Evolutionary conservation across 2,888 invertebrate species (phyloP).

Genomic region (Melanophora roralis): DNA sequence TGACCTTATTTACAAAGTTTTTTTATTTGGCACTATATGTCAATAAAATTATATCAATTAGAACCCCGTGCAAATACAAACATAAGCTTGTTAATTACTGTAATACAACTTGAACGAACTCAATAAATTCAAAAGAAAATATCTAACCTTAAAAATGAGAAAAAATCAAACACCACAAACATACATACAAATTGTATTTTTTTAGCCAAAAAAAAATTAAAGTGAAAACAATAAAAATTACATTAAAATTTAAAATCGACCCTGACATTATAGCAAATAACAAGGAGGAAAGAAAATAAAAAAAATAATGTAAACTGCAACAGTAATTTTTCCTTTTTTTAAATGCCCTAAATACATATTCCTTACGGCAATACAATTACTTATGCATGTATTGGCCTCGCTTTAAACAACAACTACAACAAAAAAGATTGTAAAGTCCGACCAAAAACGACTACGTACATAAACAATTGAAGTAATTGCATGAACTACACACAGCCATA

Average conservation of each 20-base stretch:
- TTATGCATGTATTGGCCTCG: neutral
- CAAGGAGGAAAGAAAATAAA: neutral
- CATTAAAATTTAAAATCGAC: constrained; percentile 6
- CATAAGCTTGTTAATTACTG: too few species aligned
- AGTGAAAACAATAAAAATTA: neutral
- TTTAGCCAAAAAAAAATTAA: neutral
- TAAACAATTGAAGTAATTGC: constrained; percentile 44
- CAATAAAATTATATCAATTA: too few species aligned
- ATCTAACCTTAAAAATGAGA: too few species aligned
- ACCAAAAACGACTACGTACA: constrained; percentile 15
- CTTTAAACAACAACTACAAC: neutral
- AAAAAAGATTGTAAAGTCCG: neutral
- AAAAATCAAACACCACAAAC: too few species aligned
- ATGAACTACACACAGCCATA: neutral
- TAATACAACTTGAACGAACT: too few species aligned
- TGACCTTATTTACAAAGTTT: too few species aligned
- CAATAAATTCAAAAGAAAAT: too few species aligned
- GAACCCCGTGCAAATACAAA: too few species aligned
- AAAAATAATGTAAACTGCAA: constrained; percentile 2
- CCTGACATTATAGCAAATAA: constrained; percentile 21
- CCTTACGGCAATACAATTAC: constrained; percentile 33
- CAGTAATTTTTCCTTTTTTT: constrained; percentile 9
- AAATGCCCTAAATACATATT: constrained; percentile 39
- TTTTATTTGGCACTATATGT: too few species aligned
- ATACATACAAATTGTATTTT: too few species aligned